These are phyloP conservation scores for Eupelmus urozonus DNA, from an alignment of 2,888 invertebrate genomes.

Conservation along the genomic window DNA sequence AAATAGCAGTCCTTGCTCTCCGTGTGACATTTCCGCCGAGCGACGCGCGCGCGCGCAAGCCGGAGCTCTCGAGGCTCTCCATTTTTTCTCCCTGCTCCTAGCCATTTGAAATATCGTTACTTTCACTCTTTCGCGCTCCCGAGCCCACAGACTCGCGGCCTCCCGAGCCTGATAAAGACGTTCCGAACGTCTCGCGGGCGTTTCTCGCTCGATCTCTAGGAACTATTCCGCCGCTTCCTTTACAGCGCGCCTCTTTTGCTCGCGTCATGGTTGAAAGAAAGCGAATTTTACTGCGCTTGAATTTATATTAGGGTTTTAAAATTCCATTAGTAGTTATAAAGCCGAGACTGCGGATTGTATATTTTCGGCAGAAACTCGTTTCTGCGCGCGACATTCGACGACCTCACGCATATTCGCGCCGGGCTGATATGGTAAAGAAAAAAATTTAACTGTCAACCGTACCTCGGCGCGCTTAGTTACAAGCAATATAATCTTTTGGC, in stretches of 20 bases:
- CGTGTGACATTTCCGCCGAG: conserved; percentile 27
- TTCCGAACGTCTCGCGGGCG: background rate
- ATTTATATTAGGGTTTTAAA: too few species aligned
- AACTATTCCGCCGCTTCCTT: too few species aligned
- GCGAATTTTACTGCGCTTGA: too few species aligned
- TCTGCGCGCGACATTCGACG: too few species aligned
- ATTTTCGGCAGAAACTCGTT: too few species aligned
- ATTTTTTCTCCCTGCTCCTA: background rate
- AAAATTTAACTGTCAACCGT: background rate
- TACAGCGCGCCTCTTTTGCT: too few species aligned
- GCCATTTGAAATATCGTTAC: conserved; percentile 43
- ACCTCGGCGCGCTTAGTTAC: background rate
- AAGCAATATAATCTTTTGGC: background rate
- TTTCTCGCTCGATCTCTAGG: background rate
- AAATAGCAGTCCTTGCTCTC: background rate
- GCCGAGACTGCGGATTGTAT: too few species aligned
- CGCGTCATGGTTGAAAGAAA: too few species aligned
- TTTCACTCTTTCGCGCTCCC: conserved; percentile 43
- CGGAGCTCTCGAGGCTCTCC: background rate
- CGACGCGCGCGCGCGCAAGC: background rate
- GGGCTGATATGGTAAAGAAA: background rate
- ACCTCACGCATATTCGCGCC: background rate
- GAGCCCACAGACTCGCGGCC: background rate
- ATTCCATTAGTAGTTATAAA: too few species aligned
- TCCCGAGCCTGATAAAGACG: conserved; percentile 31